These are phyloP conservation scores for Tupiocoris notatus DNA, from an alignment of 2,888 invertebrate genomes.

Conservation along the genomic window DNA sequence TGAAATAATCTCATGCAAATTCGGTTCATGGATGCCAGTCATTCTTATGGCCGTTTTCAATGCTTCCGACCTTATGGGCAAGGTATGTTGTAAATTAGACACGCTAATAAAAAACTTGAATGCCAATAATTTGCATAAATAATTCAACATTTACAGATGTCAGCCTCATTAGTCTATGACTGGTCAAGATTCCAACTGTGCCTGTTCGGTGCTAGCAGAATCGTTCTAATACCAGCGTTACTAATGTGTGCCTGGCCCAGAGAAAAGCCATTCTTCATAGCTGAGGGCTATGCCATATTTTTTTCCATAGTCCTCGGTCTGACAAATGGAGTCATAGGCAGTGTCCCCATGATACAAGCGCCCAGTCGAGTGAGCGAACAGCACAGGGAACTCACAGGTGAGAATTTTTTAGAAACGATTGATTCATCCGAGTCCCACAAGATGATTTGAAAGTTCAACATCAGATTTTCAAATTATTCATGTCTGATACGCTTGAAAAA, in stretches of 20 bases:
- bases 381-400: slow-evolving; percentile 83
- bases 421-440: no score
- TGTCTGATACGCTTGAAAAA: no score
- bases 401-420: no score
- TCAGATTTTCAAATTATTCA: no score
- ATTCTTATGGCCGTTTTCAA: slow-evolving; percentile 87
- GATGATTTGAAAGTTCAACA: no score
- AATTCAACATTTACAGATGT: slow-evolving; percentile 62
- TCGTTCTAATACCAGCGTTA: slow-evolving; percentile 76
- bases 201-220: slow-evolving; percentile 69
- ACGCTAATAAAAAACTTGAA: neutral
- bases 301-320: slow-evolving; percentile 72
- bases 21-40: slow-evolving; percentile 89
- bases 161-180: slow-evolving; percentile 76
- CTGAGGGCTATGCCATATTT: slow-evolving; percentile 66
- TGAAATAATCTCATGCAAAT: slow-evolving; percentile 78
- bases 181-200: slow-evolving; percentile 80
- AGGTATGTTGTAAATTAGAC: slow-evolving; percentile 57
- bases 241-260: slow-evolving; percentile 80
- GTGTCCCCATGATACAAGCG: slow-evolving; percentile 89
- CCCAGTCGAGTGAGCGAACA: slow-evolving; percentile 82
- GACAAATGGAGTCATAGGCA: slow-evolving; percentile 84
- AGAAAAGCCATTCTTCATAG: slow-evolving; percentile 67
- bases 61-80: slow-evolving; percentile 80
- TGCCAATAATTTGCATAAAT: no score